Base-by-base conservation (phyloP, 2,888 invertebrate species). In the Hydropsyche betteni region DNA sequence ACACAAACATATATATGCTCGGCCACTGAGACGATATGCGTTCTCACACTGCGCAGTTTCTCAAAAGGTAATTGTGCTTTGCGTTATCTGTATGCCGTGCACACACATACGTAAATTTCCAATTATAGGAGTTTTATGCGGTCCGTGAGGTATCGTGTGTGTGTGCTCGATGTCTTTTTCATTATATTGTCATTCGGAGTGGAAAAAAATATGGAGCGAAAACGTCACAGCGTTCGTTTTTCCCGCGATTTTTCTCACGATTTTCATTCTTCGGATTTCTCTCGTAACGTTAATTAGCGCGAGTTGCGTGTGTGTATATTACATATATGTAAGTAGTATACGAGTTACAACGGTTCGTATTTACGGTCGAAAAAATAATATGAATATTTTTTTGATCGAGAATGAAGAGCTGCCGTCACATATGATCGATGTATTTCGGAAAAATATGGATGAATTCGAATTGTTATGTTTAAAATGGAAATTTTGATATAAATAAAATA, bases 41-140 rank as follows among this genome's bases (percentile, higher is more conserved):
- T 16, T 24, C 16, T 58, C 58, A 0, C 8, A n/a, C 64, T 70
- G 70, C 70, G 70, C 53, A 70, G 70, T 70, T 70, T 70, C 70
- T 53, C 70, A 69, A 69, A 70, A 70, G 70, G 70, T 70, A 70
- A 70, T 51, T 70, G 70, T 34, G 70, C 70, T 70, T 14, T 70
- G 53, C 70, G 24, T 69, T 51, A 50, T 53, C 36, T 70, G 5
- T 69, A 34, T 12, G 34, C 24, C 64, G 64, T 64, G 44, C 44
- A 44, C 44, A 44, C 10, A 44, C 58, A 58, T 24, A 14, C 58
- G 58, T 24, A 58, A 14, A 24, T 4, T 58, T 58, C 16, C 58
- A 58, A 58, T 24, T 58, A 16, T 58, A 16, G 8, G 44, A 58
- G 8, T 16, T 58, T 58, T 58, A 8, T 58, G 12, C 16, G 14